Evolutionary conservation across 2,888 invertebrate genomes (phyloP).

Genomic region (Temnothorax ravouxi): DNA sequence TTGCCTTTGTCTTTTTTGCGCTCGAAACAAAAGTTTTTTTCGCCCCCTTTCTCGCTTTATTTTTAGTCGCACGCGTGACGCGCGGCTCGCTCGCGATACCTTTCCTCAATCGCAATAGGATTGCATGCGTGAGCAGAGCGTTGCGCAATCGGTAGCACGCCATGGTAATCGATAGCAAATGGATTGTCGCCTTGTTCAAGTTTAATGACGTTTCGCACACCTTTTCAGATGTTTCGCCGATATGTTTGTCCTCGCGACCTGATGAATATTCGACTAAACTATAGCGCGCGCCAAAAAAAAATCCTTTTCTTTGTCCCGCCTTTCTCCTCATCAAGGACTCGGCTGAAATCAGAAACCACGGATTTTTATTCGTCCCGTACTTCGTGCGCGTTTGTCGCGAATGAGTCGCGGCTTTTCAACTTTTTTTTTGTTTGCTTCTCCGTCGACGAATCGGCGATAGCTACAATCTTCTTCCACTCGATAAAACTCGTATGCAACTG

Average conservation of each 20-base stretch:
- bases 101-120: not conserved
- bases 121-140: not conserved
- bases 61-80: not conserved
- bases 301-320: not conserved
- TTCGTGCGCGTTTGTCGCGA: not conserved
- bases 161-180: not conserved
- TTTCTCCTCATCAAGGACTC: not conserved
- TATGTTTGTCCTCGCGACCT: not conserved
- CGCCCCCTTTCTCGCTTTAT: not conserved
- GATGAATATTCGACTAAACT: not conserved
- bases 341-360: too few relatives aligned
- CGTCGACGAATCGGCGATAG: constrained; percentile 25
- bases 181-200: not conserved
- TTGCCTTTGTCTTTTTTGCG: not conserved
- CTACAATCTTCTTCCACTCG: not conserved
- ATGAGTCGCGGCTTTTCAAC: not conserved
- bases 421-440: not conserved
- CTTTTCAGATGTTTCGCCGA: not conserved
- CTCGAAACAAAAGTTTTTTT: not conserved
- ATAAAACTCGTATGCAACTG: not conserved
- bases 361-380: not conserved
- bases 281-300: not conserved
- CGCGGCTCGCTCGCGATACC: constrained; percentile 1
- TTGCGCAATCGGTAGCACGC: constrained; percentile 41
- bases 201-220: not conserved